Percentiles rank a stretch among this genome's conserved stretches.
These are phyloP conservation scores for Cephalotes varians DNA, from an alignment of 2,888 invertebrate species.

Conservation along the genomic window DNA sequence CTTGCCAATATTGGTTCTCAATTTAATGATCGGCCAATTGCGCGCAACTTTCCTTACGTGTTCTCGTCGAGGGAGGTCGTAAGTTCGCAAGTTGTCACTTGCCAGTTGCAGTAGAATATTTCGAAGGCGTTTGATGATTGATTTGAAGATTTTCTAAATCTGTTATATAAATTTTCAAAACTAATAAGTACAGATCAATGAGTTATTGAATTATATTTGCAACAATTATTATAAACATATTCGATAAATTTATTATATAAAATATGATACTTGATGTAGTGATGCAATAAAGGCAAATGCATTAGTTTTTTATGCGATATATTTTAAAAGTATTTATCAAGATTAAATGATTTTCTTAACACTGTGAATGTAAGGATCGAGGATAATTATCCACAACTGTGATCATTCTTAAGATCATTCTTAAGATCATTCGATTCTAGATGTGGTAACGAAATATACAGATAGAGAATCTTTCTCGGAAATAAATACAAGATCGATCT, in stretches of 20 bases:
- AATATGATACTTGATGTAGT: background rate
- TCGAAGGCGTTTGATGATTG: too few species aligned
- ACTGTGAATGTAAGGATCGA: background rate
- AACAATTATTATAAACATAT: background rate
- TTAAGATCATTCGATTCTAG: background rate
- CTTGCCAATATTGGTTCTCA: conserved; percentile 85
- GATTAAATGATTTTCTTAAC: background rate
- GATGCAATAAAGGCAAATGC: background rate
- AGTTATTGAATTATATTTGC: background rate
- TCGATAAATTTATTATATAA: background rate
- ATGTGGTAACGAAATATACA: background rate
- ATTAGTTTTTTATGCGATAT: background rate
- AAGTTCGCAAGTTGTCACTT: conserved; percentile 25
- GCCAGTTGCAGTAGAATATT: background rate
- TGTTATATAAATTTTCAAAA: background rate
- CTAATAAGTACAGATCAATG: background rate
- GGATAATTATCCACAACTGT: background rate
- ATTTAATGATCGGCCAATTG: conserved; percentile 83
- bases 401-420: background rate
- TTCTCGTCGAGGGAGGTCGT: conserved; percentile 13
- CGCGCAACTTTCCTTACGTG: conserved; percentile 61
- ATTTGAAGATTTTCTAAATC: background rate
- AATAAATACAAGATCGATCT: conserved; percentile 18
- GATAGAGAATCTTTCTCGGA: conserved; percentile 13
- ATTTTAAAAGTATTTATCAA: background rate